phyloP scores from a whole-genome alignment of 2,113 vertebrate genomes.

The Hepsetus odoe region DNA sequence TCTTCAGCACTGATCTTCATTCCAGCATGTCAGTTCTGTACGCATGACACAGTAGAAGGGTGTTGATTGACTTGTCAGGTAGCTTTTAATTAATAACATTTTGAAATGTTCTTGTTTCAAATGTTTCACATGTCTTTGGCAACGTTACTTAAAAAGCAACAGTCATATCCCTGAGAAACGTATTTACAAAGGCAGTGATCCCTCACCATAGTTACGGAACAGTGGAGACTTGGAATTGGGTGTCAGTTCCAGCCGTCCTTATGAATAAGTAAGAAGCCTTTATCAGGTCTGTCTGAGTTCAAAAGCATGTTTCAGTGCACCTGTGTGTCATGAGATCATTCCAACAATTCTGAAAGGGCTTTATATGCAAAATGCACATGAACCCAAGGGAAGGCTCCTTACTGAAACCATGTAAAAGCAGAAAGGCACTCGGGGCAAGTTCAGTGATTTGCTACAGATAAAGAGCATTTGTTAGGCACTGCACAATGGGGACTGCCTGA shows the following conservation, averaged over 20 bases:
- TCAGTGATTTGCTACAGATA: too few relatives aligned
- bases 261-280: constrained; percentile 32
- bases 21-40: neutral
- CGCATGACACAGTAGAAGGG: neutral
- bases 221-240: constrained; percentile 26
- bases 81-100: neutral
- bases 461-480: too few relatives aligned
- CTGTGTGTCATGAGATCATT: neutral
- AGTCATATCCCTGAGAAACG: neutral
- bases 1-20: neutral
- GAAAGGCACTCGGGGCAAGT: too few relatives aligned
- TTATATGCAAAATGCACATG: too few relatives aligned
- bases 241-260: neutral
- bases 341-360: neutral
- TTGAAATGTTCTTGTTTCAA: neutral
- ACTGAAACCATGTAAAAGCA: too few relatives aligned
- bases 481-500: too few relatives aligned
- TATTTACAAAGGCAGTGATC: neutral
- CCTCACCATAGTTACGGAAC: constrained; percentile 25
- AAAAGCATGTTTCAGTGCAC: neutral
- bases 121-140: neutral
- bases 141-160: neutral
- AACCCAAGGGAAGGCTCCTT: too few relatives aligned
- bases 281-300: neutral
- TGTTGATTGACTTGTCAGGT: neutral